Conservation (phyloP, 1,140 invertebrate genomes). For the Drosophila watanabei region DNA sequence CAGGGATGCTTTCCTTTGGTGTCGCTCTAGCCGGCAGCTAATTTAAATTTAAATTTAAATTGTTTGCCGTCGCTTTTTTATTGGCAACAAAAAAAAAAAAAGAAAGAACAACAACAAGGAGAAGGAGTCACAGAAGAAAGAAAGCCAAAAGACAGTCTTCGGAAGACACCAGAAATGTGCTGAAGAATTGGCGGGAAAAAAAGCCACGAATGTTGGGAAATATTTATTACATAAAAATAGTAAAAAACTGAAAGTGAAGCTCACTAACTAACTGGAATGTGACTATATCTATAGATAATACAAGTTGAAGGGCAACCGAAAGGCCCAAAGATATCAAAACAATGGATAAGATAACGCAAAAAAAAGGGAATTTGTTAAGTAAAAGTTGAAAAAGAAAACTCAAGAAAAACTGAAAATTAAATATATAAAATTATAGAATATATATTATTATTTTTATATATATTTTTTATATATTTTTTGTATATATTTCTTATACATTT, state of each 20-base stretch:
- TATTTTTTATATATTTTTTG: background rate
- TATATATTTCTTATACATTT: background rate
- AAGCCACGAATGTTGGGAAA: background rate
- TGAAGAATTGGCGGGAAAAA: slow-evolving; percentile 9
- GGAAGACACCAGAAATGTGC: background rate
- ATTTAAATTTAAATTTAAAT: slow-evolving; percentile 84
- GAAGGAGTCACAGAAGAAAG: slow-evolving; percentile 11
- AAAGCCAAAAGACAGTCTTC: background rate
- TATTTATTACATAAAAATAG: too few species aligned
- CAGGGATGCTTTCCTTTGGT: slow-evolving; percentile 16
- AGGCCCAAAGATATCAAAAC: slow-evolving; percentile 15
- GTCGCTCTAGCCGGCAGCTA: slow-evolving; percentile 65
- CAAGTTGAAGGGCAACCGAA: slow-evolving; percentile 8
- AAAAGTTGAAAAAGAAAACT: background rate
- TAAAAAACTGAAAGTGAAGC: background rate
- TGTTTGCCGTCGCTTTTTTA: slow-evolving; percentile 68
- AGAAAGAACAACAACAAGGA: background rate
- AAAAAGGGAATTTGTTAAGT: background rate
- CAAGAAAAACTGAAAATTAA: background rate
- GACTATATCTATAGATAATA: slow-evolving; percentile 19
- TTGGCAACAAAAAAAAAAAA: too few species aligned
- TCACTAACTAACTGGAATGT: background rate
- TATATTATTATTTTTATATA: background rate
- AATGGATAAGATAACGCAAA: slow-evolving; percentile 17
- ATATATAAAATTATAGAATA: background rate